These are phyloP conservation scores for Drosophila quasianomalipes DNA, from an alignment of 2,888 invertebrate species.

Conservation along the genomic window DNA sequence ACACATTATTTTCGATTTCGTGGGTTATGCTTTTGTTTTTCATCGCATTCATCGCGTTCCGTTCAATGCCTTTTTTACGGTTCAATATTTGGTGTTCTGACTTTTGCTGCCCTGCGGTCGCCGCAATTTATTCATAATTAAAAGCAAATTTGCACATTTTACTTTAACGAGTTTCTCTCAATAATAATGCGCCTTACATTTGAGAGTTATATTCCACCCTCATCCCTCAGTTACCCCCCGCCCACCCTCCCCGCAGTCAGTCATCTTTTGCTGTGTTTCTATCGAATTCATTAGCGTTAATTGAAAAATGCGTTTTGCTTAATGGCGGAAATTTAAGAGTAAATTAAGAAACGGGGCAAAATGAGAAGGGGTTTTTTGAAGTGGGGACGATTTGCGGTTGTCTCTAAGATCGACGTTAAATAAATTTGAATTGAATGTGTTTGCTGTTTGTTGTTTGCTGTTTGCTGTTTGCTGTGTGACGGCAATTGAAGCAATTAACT, in stretches of 20 bases:
- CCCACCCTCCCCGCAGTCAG: background rate
- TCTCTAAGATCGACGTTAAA: constrained; percentile 50
- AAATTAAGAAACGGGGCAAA: background rate
- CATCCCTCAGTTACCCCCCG: no score
- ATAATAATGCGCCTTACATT: constrained; percentile 26
- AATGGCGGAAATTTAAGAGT: constrained; percentile 16
- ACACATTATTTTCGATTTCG: background rate
- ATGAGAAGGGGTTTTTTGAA: background rate
- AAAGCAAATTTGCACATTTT: constrained; percentile 55
- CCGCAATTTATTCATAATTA: constrained; percentile 45
- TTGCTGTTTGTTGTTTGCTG: constrained; percentile 34
- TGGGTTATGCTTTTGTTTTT: background rate
- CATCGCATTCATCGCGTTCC: constrained; percentile 1
- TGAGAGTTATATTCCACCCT: constrained; percentile 8
- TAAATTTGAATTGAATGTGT: constrained; percentile 62
- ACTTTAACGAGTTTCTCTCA: constrained; percentile 36
- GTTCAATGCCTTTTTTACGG: constrained; percentile 37
- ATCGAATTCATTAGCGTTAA: constrained; percentile 44
- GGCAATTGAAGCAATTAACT: constrained; percentile 76
- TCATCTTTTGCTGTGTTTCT: constrained; percentile 2
- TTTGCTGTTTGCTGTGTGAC: constrained; percentile 33
- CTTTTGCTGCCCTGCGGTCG: background rate
- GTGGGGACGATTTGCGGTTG: background rate
- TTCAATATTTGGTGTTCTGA: constrained; percentile 18
- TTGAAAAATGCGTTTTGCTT: constrained; percentile 59